These are phyloP conservation scores for Lepus townsendii DNA, from an alignment of 2,797 vertebrate genomes.

Conservation along the genomic window DNA sequence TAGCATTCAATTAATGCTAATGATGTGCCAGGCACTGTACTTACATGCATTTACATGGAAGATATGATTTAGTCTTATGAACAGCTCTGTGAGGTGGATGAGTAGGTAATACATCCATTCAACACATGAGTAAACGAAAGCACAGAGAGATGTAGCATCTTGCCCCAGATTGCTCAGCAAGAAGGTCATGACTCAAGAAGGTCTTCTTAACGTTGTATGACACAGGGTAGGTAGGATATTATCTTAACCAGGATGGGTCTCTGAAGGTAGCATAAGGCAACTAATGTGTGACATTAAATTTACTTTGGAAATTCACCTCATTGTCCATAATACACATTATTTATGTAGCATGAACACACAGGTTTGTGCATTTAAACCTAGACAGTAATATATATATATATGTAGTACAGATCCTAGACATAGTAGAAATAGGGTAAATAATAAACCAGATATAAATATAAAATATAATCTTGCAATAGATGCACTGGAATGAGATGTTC, in stretches of 20 bases:
- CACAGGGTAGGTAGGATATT: not conserved
- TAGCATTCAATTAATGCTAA: not conserved
- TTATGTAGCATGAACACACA: not conserved
- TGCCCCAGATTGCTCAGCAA: not conserved
- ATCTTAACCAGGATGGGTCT: not conserved
- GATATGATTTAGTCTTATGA: not conserved
- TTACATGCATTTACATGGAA: not conserved
- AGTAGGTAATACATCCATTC: not conserved
- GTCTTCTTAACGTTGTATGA: not conserved
- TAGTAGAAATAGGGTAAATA: not conserved
- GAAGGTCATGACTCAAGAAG: not conserved
- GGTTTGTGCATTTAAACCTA: not conserved
- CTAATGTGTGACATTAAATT: not conserved
- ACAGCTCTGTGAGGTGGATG: not conserved
- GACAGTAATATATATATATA: not conserved
- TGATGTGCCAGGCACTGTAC: not conserved
- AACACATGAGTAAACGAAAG: not conserved
- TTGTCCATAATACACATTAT: not conserved
- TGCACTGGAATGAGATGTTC: not conserved
- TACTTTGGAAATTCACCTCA: constrained; percentile 25
- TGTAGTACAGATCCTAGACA: not conserved
- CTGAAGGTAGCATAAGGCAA: not conserved
- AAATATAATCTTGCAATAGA: not conserved
- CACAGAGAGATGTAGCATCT: not conserved
- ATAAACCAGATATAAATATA: not conserved